Evolutionary conservation across 2,113 vertebrate genomes (phyloP).

Genomic region (Zingel zingel): DNA sequence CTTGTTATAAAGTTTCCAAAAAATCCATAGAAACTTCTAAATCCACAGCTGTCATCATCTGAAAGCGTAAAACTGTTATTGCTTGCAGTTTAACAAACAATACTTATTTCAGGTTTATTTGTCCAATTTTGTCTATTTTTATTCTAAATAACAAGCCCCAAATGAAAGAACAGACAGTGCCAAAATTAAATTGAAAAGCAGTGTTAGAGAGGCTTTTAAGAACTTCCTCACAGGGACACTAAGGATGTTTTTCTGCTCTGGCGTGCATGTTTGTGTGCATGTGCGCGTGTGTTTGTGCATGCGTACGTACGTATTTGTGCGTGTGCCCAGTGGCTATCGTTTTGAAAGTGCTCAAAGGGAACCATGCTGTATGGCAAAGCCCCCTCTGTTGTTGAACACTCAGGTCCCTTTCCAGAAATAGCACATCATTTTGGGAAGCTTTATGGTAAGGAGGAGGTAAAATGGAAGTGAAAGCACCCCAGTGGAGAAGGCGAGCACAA

Average conservation of each 20-base stretch:
- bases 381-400: conserved; percentile 69
- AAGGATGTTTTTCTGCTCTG: conserved; percentile 18
- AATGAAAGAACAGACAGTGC: conserved; percentile 24
- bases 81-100: conserved; percentile 24
- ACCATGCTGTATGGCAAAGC: conserved; percentile 65
- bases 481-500: conserved; percentile 72
- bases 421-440: conserved; percentile 71
- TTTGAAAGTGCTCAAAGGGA: conserved; percentile 72
- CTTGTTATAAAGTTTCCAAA: neutral
- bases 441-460: conserved; percentile 66
- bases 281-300: neutral
- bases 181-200: conserved; percentile 65
- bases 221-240: conserved; percentile 42
- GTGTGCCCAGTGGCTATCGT: conserved; percentile 41
- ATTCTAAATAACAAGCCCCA: conserved; percentile 34
- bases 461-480: conserved; percentile 76
- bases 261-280: conserved; percentile 7
- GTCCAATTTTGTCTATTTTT: conserved; percentile 36
- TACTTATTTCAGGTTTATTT: conserved; percentile 16
- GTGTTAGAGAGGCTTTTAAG: conserved; percentile 48
- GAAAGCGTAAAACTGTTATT: conserved; percentile 6
- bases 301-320: neutral
- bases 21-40: neutral
- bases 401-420: conserved; percentile 73
- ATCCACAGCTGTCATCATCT: neutral